These are phyloP conservation scores for Apus apus DNA, from an alignment of 2,113 vertebrate genomes.

Conservation along the genomic window DNA sequence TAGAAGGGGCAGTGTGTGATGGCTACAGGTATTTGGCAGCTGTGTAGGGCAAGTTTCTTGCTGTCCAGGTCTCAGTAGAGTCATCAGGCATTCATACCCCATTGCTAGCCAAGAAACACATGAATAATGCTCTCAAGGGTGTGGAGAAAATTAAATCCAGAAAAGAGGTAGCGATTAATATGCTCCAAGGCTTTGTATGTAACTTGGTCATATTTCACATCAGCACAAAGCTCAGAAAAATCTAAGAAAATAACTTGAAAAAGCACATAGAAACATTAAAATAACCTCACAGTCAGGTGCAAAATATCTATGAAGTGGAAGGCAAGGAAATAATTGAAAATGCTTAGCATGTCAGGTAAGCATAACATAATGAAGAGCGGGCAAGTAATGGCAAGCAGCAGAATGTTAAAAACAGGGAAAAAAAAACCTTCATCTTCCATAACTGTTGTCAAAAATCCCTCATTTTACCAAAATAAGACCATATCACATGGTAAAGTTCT, in stretches of 20 bases:
- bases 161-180: neutral
- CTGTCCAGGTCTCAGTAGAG: neutral
- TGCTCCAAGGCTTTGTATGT: neutral
- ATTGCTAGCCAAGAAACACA: neutral
- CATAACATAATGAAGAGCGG: neutral
- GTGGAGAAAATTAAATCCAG: neutral
- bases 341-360: neutral
- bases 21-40: neutral
- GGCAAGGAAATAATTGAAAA: neutral
- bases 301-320: neutral
- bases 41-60: neutral
- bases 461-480: neutral
- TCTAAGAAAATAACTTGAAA: neutral
- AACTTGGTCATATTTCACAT: neutral
- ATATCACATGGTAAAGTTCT: neutral
- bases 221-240: neutral
- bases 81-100: neutral
- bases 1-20: rapidly evolving
- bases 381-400: neutral
- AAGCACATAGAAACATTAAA: neutral
- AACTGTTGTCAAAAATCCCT: neutral
- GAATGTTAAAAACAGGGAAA: neutral
- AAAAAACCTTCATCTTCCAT: neutral
- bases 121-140: neutral
- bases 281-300: neutral